Percentiles rank a stretch among this genome's conserved stretches.
These are phyloP conservation scores for Alces alces DNA, from an alignment of 2,113 vertebrate species.

Conservation along the genomic window DNA sequence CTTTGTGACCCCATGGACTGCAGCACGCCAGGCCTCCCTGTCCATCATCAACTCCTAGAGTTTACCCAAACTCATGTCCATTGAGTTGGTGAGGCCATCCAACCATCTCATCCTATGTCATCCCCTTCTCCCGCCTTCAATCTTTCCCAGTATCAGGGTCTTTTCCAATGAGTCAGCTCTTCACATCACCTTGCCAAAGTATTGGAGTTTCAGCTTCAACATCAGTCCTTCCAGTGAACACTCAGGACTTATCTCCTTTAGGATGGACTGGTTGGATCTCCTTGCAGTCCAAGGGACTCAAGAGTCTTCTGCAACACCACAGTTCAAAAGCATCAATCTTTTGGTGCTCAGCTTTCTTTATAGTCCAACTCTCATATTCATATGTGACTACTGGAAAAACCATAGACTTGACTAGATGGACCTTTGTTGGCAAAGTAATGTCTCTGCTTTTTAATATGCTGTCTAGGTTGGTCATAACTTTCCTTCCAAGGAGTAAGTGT, in stretches of 20 bases:
- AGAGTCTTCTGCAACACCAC: neutral
- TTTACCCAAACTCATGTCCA: neutral
- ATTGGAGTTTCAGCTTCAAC: neutral
- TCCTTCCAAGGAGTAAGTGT: neutral
- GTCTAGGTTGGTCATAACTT: neutral
- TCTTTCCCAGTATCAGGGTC: neutral
- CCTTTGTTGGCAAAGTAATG: neutral
- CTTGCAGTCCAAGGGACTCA: neutral
- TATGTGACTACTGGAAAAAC: neutral
- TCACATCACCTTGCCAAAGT: neutral
- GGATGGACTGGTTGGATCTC: neutral
- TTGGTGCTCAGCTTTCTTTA: rapidly evolving
- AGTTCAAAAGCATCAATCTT: neutral
- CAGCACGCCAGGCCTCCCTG: neutral
- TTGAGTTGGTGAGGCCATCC: neutral
- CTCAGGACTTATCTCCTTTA: neutral
- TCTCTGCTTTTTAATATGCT: neutral
- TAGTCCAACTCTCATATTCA: neutral
- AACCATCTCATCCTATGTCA: neutral
- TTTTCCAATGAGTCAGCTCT: neutral
- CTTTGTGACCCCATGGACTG: neutral
- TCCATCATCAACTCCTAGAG: neutral
- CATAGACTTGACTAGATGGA: neutral
- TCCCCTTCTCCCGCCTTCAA: neutral
- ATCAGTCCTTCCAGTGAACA: neutral